These are phyloP conservation scores for Etheostoma spectabile DNA, from an alignment of 2,113 vertebrate species.

Conservation along the genomic window DNA sequence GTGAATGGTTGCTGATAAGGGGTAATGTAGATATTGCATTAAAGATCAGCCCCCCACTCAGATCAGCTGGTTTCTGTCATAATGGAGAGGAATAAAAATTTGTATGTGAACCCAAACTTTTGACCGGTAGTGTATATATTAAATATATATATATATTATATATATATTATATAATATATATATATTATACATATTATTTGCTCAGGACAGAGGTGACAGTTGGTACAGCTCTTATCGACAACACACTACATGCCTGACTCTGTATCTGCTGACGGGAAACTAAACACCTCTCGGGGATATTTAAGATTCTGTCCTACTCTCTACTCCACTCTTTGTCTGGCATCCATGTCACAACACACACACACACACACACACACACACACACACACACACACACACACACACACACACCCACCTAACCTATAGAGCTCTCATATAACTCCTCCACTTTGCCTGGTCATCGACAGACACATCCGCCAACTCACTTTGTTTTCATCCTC, in stretches of 20 bases:
- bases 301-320: slow-evolving; percentile 67
- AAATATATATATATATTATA: too few relatives aligned
- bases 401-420: slow-evolving; percentile 28
- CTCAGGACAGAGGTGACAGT: slow-evolving; percentile 17
- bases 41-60: too few relatives aligned
- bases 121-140: too few relatives aligned
- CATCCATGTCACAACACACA: slow-evolving; percentile 44
- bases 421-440: slow-evolving; percentile 37
- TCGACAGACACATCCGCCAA: slow-evolving; percentile 36
- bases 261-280: slow-evolving; percentile 66
- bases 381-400: slow-evolving; percentile 42
- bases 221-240: slow-evolving; percentile 32
- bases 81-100: too few relatives aligned
- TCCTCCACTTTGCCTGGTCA: slow-evolving; percentile 32
- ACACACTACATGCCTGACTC: slow-evolving; percentile 50
- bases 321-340: slow-evolving; percentile 49
- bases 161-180: too few relatives aligned
- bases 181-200: too few relatives aligned
- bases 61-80: too few relatives aligned
- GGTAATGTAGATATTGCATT: too few relatives aligned
- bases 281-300: slow-evolving; percentile 58
- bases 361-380: slow-evolving; percentile 41
- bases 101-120: too few relatives aligned
- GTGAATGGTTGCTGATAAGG: too few relatives aligned
- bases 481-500: slow-evolving; percentile 43